Evolutionary conservation across 2,888 invertebrate genomes (phyloP), one percentile per base, ranked within the genome.

Genomic region (Temnothorax rugatulus): DNA sequence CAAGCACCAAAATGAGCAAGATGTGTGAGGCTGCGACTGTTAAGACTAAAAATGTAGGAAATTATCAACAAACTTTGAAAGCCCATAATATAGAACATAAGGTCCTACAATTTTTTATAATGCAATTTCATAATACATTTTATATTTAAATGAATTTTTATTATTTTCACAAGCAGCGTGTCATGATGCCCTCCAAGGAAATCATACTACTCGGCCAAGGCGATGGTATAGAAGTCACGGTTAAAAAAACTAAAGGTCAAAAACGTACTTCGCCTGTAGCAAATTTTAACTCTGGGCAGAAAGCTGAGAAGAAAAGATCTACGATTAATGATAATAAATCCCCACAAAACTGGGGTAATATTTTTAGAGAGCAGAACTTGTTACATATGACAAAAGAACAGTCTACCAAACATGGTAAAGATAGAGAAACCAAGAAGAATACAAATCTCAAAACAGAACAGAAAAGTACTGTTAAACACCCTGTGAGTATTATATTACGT

Each of bases 341-440:
- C 76, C 75, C 79, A 9, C 63, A 68, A 21, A 88, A 59, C 34
- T 93, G 93, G 93, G 85, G 88, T 66, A 81, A 76, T 63, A 68
- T 88, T 54, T 84, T 93, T 25, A 86, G 85, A 21, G 92, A 92
- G 25, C 92, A 92, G 44, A 92, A 90, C 90, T 82, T 85, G 41
- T 41, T 87, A 2, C 79, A 75, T 29, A 54, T 92, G 52, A 91
- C 89, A 41, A 88, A 93, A 71, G 61, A 76, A 34, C 85, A 87
- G 41, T 79, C 87, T 9, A 54, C 73, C 5, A 91, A 89, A 73
- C 82, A 76, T 54, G 84, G 15, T 1, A 85, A 90, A 5, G 52
- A 59, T 57, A 90, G 85, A 84, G 88, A 89, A 7, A 50, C 59
- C 0, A 91, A 77, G 82, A 86, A 69, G 4, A 44, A 66, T 47